These are phyloP conservation scores for Scolopax rusticola DNA, from an alignment of 2,797 vertebrate species.

Conservation along the genomic window DNA sequence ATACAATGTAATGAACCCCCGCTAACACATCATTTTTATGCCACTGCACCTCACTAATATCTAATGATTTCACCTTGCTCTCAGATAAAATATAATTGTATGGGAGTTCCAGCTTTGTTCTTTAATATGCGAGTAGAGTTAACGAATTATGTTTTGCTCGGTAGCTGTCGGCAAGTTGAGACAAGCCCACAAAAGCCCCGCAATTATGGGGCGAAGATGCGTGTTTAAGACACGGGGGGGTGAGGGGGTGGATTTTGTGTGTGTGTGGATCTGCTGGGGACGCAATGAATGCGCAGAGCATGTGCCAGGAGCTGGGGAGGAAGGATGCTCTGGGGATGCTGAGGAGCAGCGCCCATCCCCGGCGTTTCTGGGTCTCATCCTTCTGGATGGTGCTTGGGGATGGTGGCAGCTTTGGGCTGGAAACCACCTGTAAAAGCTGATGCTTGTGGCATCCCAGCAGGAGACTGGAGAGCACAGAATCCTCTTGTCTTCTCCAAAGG, in stretches of 20 bases:
- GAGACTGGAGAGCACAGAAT: not conserved
- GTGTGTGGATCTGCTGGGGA: not conserved
- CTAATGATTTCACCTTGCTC: slow-evolving; percentile 86
- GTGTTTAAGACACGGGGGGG: rapidly evolving
- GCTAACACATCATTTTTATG: slow-evolving; percentile 85
- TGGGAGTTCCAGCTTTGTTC: slow-evolving; percentile 83
- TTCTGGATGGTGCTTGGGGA: not conserved
- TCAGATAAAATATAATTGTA: slow-evolving; percentile 83
- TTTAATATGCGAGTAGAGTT: slow-evolving; percentile 62
- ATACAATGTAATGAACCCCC: slow-evolving; percentile 85
- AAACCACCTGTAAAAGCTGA: not conserved
- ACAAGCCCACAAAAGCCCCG: slow-evolving; percentile 52
- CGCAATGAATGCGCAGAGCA: rapidly evolving
- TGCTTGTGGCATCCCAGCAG: slow-evolving; percentile 2
- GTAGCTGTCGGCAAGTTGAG: slow-evolving; percentile 71
- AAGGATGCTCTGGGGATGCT: rapidly evolving
- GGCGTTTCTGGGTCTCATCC: not conserved
- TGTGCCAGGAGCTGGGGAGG: not conserved
- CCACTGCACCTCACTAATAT: slow-evolving; percentile 83
- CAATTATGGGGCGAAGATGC: slow-evolving; percentile 34
- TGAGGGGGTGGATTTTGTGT: not conserved
- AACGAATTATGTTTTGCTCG: slow-evolving; percentile 76
- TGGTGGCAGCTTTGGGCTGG: not conserved
- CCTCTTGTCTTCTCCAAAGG: not conserved
- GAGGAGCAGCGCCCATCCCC: not conserved